phyloP scores from a whole-genome alignment of 1,140 invertebrate genomes.

The Theocolax elegans region DNA sequence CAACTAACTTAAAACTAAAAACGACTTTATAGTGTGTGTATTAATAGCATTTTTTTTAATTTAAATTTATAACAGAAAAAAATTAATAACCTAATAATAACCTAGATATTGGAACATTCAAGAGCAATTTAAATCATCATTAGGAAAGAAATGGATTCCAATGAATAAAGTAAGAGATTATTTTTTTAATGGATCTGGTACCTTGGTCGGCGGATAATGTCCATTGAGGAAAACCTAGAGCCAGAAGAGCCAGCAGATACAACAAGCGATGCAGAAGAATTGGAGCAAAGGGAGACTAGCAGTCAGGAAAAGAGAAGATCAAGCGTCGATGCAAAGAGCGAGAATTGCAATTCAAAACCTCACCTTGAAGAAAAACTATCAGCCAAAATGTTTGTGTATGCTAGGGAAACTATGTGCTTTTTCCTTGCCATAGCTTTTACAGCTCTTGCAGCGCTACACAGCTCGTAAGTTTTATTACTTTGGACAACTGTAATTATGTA shows the following conservation, averaged over 20 bases:
- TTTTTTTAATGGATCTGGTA: constrained; percentile 12
- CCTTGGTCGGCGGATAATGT: constrained; percentile 52
- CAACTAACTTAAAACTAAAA: no score
- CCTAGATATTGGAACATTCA: not conserved
- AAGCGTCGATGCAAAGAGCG: not conserved
- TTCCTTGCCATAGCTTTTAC: constrained; percentile 63
- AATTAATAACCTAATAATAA: not conserved
- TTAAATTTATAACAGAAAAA: not conserved
- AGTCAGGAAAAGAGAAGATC: not conserved
- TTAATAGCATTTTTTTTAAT: no score
- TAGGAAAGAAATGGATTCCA: no score
- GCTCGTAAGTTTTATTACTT: constrained; percentile 64
- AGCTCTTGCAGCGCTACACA: constrained; percentile 65
- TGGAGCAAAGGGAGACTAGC: constrained; percentile 21
- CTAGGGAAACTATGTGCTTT: constrained; percentile 62
- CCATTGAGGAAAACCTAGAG: constrained; percentile 43
- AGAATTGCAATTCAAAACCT: not conserved
- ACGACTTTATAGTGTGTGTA: no score
- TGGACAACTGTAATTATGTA: constrained; percentile 48
- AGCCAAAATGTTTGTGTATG: constrained; percentile 64
- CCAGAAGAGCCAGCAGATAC: constrained; percentile 42
- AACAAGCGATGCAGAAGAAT: constrained; percentile 54
- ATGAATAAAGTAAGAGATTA: constrained; percentile 5
- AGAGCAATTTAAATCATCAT: no score
- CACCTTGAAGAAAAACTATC: constrained; percentile 50